Base-by-base conservation (phyloP, 2,888 invertebrate species). In the Clepsis dumicolana region DNA sequence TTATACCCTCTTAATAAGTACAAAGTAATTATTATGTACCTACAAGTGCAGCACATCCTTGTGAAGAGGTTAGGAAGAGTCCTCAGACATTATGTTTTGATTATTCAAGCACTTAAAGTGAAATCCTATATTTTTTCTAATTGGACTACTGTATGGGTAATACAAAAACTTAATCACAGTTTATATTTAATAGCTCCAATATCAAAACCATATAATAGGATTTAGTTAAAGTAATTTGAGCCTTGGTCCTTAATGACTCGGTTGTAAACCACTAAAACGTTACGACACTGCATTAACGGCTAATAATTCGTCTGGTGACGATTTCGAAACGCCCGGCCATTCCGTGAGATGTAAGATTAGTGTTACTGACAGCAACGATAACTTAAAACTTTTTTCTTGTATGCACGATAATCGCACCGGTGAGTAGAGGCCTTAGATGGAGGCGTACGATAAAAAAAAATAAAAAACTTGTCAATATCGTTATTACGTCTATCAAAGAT, bases 391-490 rank as follows among this genome's bases (percentile, higher is more conserved):
- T 85, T 88, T 89, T 87, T 86, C 85, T 81, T 84, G 83, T 84
- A 85, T 63, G 59, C n/a, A 79, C 80, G 80, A 87, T 90, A 88
- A 89, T 89, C 86, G 82, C 82, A 81, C 72, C 78, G 70, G 72
- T 65, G 80, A 77, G 77, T 80, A 80, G 77, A 73, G 70, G 65
- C 75, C 76, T 70, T 71, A 84, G 90, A 92, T 90, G 85, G 80
- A 80, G 83, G 77, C 75, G 80, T 70, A 72, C 72, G 90, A 91
- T 91, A 89, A 88, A 86, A 84, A 80, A 89, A 88, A 86, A 84
- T n/a, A n/a, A 80, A 85, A 81, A 81, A 78, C 86, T 84, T 88
- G 86, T 92, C 89, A 87, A 89, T 89, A 88, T 88, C 87, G 88
- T 89, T 90, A 90, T 81, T 64, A 81, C 81, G 77, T 82, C 81